Base-by-base conservation (phyloP, 1,140 invertebrate species). In the Portunus trituberculatus region DNA sequence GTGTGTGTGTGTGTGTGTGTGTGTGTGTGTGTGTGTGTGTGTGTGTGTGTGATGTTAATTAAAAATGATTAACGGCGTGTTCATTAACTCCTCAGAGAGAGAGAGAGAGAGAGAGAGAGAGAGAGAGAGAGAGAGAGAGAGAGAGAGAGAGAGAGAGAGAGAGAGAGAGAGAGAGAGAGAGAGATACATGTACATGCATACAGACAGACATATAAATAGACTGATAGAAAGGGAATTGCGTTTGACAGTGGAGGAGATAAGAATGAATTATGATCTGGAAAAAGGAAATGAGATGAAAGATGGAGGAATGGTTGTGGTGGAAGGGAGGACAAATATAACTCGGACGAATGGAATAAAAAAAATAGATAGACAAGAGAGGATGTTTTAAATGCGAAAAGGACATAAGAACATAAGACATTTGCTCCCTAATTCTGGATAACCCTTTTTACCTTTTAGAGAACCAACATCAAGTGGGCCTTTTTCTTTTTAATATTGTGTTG, bases 101-200 rank as follows among this genome's bases (percentile, higher is more conserved):
- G 83, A 32, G 31, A 84, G 31, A 32, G 31, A 32, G 83, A 29
- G 83, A 32, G n/a, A 28, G 31, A 29, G 83, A 84, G n/a, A 32
- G 31, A 32, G 10, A 25, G 25, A 28, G 10, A 10, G 83, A 84
- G 83, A 32, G 83, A 84, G 31, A 28, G n/a, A 28, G n/a, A 29
- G 83, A 28, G 31, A 10, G 83, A 84, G 52, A 59, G 52, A 84
- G 83, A 32, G 86, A 88, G 28, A 88, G 86, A 88, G 86, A 88
- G 86, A 88, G 28, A 88, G 86, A 88, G 86, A 88, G 86, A 88
- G 28, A 88, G 86, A 89, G 32, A 89, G 87, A 89, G 87, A 89
- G 14, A 45, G 87, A 89, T 8, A 25, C 8, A 29, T 0, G 14
- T 29, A 84, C n/a, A 84, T 84, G 7, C 8, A 28, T 84, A 6